phyloP scores from a whole-genome alignment of 2,888 invertebrate species.

The Ferrisia virgata region DNA sequence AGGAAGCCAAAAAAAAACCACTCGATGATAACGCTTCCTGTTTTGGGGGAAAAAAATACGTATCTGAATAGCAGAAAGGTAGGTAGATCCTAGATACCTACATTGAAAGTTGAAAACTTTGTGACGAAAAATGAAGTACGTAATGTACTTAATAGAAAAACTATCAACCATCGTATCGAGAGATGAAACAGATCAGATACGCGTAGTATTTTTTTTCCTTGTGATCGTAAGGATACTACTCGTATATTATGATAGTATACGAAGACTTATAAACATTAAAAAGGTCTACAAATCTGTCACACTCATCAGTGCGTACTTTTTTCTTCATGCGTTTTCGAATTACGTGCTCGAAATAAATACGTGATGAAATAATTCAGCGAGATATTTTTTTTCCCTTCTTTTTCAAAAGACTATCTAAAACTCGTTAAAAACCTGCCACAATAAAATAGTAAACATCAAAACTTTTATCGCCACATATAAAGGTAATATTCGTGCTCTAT shows the following conservation, averaged over 20 bases:
- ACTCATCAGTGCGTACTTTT: neutral
- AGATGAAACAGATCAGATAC: neutral
- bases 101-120: neutral
- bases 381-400: too few species aligned
- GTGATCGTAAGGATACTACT: too few species aligned
- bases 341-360: neutral
- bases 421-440: neutral
- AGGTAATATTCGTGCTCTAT: neutral
- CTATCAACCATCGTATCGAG: neutral
- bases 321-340: neutral
- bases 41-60: neutral
- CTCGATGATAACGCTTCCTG: neutral
- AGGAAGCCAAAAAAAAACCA: neutral
- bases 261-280: neutral
- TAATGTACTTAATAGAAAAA: neutral
- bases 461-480: slow-evolving; percentile 13
- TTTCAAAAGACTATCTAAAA: neutral
- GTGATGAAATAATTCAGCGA: neutral
- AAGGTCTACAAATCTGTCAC: neutral
- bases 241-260: too few species aligned
- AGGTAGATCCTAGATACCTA: too few species aligned
- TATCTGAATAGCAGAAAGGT: too few species aligned
- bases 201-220: neutral
- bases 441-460: neutral
- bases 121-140: too few species aligned